Percentiles rank a stretch among this genome's conserved stretches.
These are phyloP conservation scores for Drosophila birchii DNA, from an alignment of 2,888 invertebrate genomes.

Conservation along the genomic window DNA sequence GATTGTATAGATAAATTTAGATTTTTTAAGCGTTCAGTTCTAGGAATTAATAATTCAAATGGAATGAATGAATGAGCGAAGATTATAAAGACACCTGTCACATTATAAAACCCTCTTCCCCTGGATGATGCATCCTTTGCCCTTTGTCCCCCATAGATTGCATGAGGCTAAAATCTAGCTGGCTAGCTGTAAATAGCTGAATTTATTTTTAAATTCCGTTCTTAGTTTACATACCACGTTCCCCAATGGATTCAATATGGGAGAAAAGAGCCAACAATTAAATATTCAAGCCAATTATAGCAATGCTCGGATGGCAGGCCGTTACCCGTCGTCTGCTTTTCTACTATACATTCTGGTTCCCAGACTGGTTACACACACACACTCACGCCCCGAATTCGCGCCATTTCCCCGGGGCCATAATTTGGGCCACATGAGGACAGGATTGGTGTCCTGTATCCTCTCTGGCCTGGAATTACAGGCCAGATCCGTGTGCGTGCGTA, in stretches of 20 bases:
- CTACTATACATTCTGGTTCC: not conserved
- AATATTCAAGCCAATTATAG: conserved; percentile 71
- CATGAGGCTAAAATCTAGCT: conserved; percentile 22
- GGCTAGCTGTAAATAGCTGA: conserved; percentile 16
- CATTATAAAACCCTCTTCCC: not conserved
- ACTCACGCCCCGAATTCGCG: conserved; percentile 49
- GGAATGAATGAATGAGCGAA: conserved; percentile 1
- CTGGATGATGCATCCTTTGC: not conserved
- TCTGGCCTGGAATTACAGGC: conserved; percentile 48
- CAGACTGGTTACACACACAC: conserved; percentile 32
- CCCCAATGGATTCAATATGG: conserved; percentile 30
- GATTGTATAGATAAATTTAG: conserved; percentile 7
- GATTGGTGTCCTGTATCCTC: conserved; percentile 23
- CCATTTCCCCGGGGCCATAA: conserved; percentile 49
- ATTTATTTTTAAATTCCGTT: conserved; percentile 12
- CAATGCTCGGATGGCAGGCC: not conserved
- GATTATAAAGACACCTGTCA: conserved; percentile 1
- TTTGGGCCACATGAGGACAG: conserved; percentile 37
- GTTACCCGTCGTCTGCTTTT: conserved; percentile 4
- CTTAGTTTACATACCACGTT: not conserved
- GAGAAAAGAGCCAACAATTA: conserved; percentile 55
- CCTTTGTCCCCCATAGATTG: conserved; percentile 8
- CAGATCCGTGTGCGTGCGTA: conserved; percentile 57
- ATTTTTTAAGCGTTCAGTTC: not conserved
- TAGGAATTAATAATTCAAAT: not conserved